phyloP scores from a whole-genome alignment of 2,797 vertebrate genomes.

The Limnodromus scolopaceus region DNA sequence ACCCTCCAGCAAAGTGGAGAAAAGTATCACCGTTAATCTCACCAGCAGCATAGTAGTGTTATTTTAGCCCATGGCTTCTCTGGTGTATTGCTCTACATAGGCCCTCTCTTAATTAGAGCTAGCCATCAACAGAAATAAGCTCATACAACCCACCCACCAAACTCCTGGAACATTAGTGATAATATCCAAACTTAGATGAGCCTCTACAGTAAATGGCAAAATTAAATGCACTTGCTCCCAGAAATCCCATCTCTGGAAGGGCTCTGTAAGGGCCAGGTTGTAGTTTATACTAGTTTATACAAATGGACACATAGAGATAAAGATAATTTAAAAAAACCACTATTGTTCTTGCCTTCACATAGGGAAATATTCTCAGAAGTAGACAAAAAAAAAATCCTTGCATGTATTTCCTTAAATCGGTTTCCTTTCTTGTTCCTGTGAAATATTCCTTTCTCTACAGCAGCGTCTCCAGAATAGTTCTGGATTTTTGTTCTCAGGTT shows the following conservation, averaged over 20 bases:
- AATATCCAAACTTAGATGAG: background rate
- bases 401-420: background rate
- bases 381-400: background rate
- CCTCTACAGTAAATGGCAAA: background rate
- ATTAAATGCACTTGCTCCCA: background rate
- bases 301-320: background rate
- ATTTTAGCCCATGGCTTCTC: background rate
- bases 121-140: background rate
- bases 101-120: background rate
- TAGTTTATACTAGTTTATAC: background rate
- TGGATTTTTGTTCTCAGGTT: background rate
- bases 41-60: background rate
- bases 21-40: background rate
- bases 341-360: background rate
- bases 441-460: background rate
- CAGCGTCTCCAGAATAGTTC: background rate
- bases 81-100: background rate
- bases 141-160: background rate
- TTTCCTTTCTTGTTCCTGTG: background rate
- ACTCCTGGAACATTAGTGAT: background rate
- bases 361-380: background rate
- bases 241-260: background rate
- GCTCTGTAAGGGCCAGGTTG: background rate
- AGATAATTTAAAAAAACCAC: background rate
- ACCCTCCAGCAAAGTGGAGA: slow-evolving; percentile 13